A percentile compares a stretch with the other conserved stretches of the same genome.
Conservation (phyloP, 64 coral and sea anemone species). For the Orbicella faveolata region DNA sequence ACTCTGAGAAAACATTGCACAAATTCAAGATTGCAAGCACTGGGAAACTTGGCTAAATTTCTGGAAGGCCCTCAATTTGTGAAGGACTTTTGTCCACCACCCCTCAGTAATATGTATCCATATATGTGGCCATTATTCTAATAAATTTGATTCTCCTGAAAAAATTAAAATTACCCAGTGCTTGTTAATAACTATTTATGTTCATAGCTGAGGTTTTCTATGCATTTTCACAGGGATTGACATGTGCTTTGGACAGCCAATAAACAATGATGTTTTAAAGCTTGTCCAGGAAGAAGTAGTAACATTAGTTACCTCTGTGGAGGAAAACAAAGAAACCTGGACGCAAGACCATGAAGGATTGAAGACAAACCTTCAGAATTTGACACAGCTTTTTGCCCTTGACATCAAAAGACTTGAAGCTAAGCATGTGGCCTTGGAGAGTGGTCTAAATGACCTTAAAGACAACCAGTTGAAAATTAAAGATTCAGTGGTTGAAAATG, state of each 20-base stretch:
- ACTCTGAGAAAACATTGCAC: too few species aligned
- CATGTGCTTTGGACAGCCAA: constrained; percentile 27
- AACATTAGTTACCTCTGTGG: constrained; percentile 4
- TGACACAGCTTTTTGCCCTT: neutral
- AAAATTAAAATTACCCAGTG: too few species aligned
- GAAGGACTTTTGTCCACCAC: too few species aligned
- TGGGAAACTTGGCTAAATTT: too few species aligned
- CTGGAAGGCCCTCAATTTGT: too few species aligned
- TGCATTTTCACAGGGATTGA: neutral
- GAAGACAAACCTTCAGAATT: constrained; percentile 1
- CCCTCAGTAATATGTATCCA: too few species aligned
- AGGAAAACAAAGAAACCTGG: constrained; percentile 27
- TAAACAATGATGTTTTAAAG: neutral
- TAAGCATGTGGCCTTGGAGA: neutral
- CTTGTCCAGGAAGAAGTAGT: constrained; percentile 10
- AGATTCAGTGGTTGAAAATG: neutral
- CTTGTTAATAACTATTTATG: too few species aligned
- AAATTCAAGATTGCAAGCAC: too few species aligned
- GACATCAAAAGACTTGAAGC: constrained; percentile 22
- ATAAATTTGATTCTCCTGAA: too few species aligned
- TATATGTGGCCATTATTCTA: too few species aligned
- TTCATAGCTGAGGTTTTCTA: neutral
- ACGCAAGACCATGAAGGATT: constrained; percentile 11
- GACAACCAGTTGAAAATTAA: neutral
- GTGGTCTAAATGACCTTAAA: neutral